Conservation (phyloP, 2,113 vertebrate species). For the Hystrix cristata region DNA sequence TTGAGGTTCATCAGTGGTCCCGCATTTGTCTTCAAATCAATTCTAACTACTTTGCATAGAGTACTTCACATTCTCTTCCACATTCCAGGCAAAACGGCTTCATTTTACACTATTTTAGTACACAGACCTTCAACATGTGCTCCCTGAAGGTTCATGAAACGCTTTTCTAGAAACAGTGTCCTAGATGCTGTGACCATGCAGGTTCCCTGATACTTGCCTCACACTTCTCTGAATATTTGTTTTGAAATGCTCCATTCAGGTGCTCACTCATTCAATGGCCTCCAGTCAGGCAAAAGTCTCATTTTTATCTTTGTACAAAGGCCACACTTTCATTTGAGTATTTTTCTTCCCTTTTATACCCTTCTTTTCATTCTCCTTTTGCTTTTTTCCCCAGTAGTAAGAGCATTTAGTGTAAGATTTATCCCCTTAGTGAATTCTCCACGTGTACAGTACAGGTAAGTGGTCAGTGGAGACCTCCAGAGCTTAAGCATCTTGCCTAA, state of each 20-base stretch:
- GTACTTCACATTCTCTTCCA: neutral
- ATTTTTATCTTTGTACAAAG: neutral
- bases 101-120: neutral
- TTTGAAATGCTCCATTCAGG: neutral
- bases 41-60: neutral
- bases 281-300: neutral
- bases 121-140: neutral
- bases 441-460: too few species aligned
- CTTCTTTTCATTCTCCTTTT: neutral
- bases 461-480: neutral
- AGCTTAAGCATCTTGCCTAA: neutral
- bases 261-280: neutral
- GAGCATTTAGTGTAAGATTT: neutral
- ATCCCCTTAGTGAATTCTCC: too few species aligned
- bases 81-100: fast-evolving
- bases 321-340: neutral
- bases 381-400: neutral
- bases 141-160: neutral
- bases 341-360: neutral
- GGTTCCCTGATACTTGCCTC: neutral
- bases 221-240: neutral
- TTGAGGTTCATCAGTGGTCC: neutral
- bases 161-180: neutral
- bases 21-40: neutral
- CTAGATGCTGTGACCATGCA: neutral